Percentiles rank a stretch among this genome's conserved stretches.
phyloP scores from a whole-genome alignment of 2,113 vertebrate species.

The Zapus hudsonius region DNA sequence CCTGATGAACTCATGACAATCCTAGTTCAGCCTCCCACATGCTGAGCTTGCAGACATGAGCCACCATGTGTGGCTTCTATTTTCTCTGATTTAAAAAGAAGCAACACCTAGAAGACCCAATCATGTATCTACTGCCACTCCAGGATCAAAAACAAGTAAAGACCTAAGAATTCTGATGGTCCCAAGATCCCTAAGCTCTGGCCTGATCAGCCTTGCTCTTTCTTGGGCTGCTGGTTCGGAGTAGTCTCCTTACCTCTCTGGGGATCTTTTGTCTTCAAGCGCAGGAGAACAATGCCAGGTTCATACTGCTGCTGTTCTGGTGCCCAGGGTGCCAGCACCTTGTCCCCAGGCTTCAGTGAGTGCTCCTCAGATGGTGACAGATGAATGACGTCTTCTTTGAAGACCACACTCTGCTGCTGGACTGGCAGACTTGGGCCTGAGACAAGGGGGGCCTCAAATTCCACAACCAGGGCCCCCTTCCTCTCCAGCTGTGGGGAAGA shows the following conservation, averaged over 20 bases:
- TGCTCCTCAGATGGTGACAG: conserved; percentile 76
- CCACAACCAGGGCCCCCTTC: conserved; percentile 86
- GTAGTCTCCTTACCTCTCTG: conserved; percentile 82
- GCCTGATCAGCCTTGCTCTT: not conserved
- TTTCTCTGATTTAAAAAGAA: not conserved
- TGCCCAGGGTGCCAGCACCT: conserved; percentile 92
- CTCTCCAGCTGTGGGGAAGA: conserved; percentile 81
- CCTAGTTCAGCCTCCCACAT: not conserved
- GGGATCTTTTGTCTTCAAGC: conserved; percentile 82
- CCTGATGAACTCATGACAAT: not conserved
- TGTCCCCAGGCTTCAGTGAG: conserved; percentile 87
- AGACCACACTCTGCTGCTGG: conserved; percentile 80
- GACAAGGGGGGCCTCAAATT: conserved; percentile 84
- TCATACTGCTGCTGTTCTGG: conserved; percentile 83
- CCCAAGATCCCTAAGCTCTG: not conserved
- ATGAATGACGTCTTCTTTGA: conserved; percentile 86
- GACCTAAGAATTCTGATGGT: not conserved
- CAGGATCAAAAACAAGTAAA: not conserved
- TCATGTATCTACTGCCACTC: not conserved
- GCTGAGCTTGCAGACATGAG: not conserved
- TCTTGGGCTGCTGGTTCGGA: not conserved
- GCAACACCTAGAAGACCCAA: not conserved
- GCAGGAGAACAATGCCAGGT: conserved; percentile 88
- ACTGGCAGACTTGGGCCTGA: conserved; percentile 52
- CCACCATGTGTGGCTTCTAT: not conserved